Evolutionary conservation across 2,888 invertebrate species (phyloP).

Genomic region (Coelogynopora nodosa): DNA sequence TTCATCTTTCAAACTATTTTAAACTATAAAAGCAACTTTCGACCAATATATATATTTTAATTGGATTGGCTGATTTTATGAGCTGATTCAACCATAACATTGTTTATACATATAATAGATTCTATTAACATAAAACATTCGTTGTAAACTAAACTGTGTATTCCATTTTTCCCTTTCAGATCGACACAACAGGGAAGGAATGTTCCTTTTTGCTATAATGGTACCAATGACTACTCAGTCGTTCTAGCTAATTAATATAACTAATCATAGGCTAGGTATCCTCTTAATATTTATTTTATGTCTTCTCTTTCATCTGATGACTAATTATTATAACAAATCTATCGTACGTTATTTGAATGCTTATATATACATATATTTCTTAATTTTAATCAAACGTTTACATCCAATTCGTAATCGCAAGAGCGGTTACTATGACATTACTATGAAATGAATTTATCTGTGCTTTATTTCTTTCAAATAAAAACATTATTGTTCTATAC

Average conservation of each 20-base stretch:
- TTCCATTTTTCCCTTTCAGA: not conserved
- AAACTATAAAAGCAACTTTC: too few relatives aligned
- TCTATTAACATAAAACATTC: too few relatives aligned
- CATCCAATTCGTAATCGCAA: not conserved
- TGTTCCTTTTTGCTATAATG: too few relatives aligned
- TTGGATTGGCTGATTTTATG: too few relatives aligned
- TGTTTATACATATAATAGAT: too few relatives aligned
- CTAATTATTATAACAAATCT: not conserved
- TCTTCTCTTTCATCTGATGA: not conserved
- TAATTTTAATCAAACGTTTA: not conserved
- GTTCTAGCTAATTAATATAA: not conserved
- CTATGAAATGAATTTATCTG: not conserved
- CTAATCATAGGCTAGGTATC: constrained; percentile 5
- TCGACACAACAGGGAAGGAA: too few relatives aligned
- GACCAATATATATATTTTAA: too few relatives aligned
- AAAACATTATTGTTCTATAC: too few relatives aligned
- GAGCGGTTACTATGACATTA: not conserved
- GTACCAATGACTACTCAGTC: too few relatives aligned
- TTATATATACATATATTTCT: not conserved
- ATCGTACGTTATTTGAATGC: not conserved
- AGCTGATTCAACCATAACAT: too few relatives aligned
- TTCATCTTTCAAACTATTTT: too few relatives aligned
- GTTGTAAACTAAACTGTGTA: too few relatives aligned
- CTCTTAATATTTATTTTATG: constrained; percentile 1
- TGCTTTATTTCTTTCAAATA: constrained; percentile 21